Conservation (phyloP, 2,888 invertebrate species). For the Parnassius mnemosyne region DNA sequence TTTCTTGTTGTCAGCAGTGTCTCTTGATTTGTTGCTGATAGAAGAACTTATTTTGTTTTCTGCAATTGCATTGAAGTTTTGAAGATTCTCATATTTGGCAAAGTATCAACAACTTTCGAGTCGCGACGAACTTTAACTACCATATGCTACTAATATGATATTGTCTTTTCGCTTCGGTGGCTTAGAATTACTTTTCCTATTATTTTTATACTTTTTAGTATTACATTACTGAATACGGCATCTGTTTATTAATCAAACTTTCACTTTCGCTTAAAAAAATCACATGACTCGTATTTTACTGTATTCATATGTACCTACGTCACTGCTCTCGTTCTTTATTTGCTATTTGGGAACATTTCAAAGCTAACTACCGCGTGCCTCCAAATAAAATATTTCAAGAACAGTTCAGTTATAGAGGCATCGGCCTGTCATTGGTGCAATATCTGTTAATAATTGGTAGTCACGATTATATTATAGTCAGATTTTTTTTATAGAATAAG, state of each 20-base stretch:
- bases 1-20: constrained; percentile 16
- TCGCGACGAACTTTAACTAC: constrained; percentile 9
- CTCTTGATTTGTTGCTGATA: constrained; percentile 22
- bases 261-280: too few species aligned
- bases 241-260: too few species aligned
- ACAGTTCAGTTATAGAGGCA: constrained; percentile 27
- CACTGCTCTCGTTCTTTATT: constrained; percentile 11
- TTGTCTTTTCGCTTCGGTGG: constrained; percentile 6
- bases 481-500: too few species aligned
- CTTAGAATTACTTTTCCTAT: constrained; percentile 10
- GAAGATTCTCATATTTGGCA: constrained; percentile 22
- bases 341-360: constrained; percentile 12
- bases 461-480: too few species aligned
- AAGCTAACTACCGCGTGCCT: constrained; percentile 25
- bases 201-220: neutral
- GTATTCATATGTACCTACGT: neutral
- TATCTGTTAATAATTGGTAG: neutral
- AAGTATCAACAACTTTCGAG: constrained; percentile 18
- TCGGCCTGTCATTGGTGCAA: constrained; percentile 14
- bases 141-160: constrained; percentile 10
- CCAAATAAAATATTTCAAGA: constrained; percentile 30
- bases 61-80: constrained; percentile 24
- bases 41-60: constrained; percentile 23
- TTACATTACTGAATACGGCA: too few species aligned
- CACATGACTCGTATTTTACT: too few species aligned